phyloP scores from a whole-genome alignment of 2,888 invertebrate genomes.

The Lottia scabra region DNA sequence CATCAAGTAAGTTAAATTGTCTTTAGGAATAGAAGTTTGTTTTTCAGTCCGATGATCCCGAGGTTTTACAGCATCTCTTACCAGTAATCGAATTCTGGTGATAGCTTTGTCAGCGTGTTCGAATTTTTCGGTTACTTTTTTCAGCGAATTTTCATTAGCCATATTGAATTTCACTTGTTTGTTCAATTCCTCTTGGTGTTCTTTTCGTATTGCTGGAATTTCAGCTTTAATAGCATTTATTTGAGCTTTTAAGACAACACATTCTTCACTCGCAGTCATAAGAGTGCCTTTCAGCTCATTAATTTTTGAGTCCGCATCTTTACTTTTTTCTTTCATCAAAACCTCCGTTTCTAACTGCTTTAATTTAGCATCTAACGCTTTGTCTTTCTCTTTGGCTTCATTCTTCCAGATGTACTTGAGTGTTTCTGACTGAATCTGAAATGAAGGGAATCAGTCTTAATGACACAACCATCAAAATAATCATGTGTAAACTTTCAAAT shows the following conservation, averaged over 20 bases:
- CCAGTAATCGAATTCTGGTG: constrained; percentile 24
- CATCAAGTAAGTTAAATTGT: constrained; percentile 41
- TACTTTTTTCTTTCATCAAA: constrained; percentile 43
- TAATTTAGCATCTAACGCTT: constrained; percentile 54
- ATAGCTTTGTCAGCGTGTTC: constrained; percentile 16
- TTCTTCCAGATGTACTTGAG: constrained; percentile 33
- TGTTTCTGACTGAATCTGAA: constrained; percentile 29
- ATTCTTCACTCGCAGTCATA: constrained; percentile 33
- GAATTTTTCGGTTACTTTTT: constrained; percentile 37
- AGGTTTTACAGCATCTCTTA: constrained; percentile 24
- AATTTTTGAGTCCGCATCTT: constrained; percentile 37
- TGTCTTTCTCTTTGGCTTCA: constrained; percentile 47
- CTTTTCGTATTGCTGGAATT: constrained; percentile 38
- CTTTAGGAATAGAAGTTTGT: constrained; percentile 36
- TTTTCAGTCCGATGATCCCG: constrained; percentile 27
- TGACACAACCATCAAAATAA: too few species aligned
- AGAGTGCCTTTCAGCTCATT: constrained; percentile 37
- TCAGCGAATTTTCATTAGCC: constrained; percentile 53
- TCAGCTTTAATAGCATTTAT: constrained; percentile 34
- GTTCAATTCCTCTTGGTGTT: constrained; percentile 43
- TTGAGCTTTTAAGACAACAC: constrained; percentile 37
- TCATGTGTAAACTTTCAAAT: too few species aligned
- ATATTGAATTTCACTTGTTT: constrained; percentile 52
- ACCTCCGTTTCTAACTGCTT: constrained; percentile 50
- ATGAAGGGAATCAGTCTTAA: not conserved